Evolutionary conservation across 1,140 invertebrate species (phyloP), one percentile per base, ranked within the genome.

Genomic region (Orchesella cincta): DNA sequence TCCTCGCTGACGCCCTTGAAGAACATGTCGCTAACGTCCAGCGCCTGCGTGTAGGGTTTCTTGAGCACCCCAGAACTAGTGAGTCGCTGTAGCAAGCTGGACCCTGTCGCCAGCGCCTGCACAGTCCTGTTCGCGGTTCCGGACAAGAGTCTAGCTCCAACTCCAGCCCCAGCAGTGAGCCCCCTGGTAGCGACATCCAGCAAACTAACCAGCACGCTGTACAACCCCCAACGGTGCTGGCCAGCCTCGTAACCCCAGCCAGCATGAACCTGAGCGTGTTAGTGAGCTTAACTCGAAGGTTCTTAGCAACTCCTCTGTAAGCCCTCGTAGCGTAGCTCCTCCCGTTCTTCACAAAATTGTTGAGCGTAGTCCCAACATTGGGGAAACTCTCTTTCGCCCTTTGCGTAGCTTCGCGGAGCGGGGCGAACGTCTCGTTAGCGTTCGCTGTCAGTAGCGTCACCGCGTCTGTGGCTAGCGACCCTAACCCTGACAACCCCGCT

Each of bases 161-260:
- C 28, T 29, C 62, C 12, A 12, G 62, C 29, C 33, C 26, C 62
- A 14, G 23, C 23, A 5, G 26, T 23, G 14, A 57, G 8, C 26
- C 54, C 62, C n/a, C 62, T 29, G 2, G 62, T 67, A 23, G 62
- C 31, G 28, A 67, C 62, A n/a, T 67, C 62, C 26, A 67, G 31
- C 29, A 67, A 67, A 23, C 62, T 67, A 33, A 67, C 62, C 8
- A 33, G 14, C 2, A 67, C 62, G 8, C 33, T 8, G 31, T 67
- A 67, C 3, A 67, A 12, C 33, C 62, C 14, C 62, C 62, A 12
- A 67, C 23, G 8, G 52, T 57, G 52, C 52, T 57, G 12, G 52
- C 52, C 14, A 57, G 52, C 2, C 31, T 67, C 23, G 8, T 31
- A 29, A 2, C 29, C 33, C 5, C 28, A 8, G 62, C 29, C 28